Evolutionary conservation across 2,888 invertebrate genomes (phyloP).

Genomic region (Sminthurinus aureus): DNA sequence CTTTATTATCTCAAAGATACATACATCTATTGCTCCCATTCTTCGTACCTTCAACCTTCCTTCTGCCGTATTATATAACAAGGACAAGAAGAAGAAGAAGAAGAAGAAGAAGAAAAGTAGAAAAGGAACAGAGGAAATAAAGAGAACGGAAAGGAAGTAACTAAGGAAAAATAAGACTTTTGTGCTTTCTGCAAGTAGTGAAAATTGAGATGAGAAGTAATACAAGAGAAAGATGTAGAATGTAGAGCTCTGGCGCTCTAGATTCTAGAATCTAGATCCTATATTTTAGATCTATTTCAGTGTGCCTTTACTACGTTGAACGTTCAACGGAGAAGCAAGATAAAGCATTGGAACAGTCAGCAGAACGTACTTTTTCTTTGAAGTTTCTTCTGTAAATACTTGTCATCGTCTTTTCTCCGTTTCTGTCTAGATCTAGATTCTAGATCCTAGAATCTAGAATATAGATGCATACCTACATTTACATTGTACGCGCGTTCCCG

Average conservation of each 20-base stretch:
- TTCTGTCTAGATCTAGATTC: background rate
- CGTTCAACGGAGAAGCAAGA: constrained; percentile 6
- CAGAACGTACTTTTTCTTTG: constrained; percentile 8
- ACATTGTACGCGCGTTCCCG: no score
- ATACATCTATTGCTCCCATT: no score
- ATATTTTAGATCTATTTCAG: background rate
- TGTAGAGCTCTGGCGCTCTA: background rate
- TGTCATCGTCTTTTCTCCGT: background rate
- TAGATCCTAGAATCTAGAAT: no score
- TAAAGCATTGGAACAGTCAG: constrained; percentile 14
- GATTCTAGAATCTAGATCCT: no score
- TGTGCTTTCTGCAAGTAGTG: background rate
- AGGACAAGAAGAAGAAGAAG: background rate
- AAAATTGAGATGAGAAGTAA: background rate
- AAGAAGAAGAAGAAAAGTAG: background rate
- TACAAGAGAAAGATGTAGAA: background rate
- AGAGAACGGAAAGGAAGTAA: background rate
- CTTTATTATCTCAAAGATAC: no score
- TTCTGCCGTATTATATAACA: no score
- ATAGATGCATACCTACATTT: no score
- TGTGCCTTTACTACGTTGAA: background rate
- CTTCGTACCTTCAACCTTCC: no score
- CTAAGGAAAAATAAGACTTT: background rate
- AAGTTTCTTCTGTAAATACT: constrained; percentile 22
- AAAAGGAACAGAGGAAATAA: background rate